phyloP scores from a whole-genome alignment of 2,113 vertebrate species.

The Rhinogobius similis region DNA sequence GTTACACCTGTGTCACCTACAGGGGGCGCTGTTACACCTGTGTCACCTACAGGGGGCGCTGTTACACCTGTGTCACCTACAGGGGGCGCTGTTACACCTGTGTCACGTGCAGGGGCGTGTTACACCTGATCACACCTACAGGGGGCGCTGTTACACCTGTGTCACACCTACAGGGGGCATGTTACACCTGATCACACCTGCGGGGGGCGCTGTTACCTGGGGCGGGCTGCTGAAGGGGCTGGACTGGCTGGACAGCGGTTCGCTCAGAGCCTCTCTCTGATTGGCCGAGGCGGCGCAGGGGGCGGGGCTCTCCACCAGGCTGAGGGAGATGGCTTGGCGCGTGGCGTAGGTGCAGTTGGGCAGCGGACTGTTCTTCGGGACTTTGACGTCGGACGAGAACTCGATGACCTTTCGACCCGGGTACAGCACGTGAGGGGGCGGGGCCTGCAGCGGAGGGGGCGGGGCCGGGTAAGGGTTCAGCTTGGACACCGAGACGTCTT shows the following conservation, averaged over 20 bases:
- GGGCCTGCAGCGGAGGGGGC: conserved; percentile 68
- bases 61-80: too few relatives aligned
- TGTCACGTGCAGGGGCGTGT: too few relatives aligned
- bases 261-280: conserved; percentile 59
- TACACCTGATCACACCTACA: neutral
- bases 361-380: conserved; percentile 94
- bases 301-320: conserved; percentile 89
- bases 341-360: conserved; percentile 98
- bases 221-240: conserved; percentile 84
- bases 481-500: conserved; percentile 70
- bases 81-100: too few relatives aligned
- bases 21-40: too few relatives aligned
- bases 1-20: too few relatives aligned
- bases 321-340: conserved; percentile 94
- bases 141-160: neutral
- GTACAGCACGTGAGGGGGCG: conserved; percentile 79
- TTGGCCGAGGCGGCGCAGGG: conserved; percentile 68
- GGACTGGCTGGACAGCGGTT: conserved; percentile 82
- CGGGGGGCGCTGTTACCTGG: conserved; percentile 51
- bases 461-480: conserved; percentile 91
- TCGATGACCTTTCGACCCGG: conserved; percentile 95
- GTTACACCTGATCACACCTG: neutral
- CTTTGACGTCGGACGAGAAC: conserved; percentile 91
- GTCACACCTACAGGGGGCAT: neutral
- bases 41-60: too few relatives aligned